Conservation (phyloP, 2,888 invertebrate genomes). For the Panzeria rudis region DNA sequence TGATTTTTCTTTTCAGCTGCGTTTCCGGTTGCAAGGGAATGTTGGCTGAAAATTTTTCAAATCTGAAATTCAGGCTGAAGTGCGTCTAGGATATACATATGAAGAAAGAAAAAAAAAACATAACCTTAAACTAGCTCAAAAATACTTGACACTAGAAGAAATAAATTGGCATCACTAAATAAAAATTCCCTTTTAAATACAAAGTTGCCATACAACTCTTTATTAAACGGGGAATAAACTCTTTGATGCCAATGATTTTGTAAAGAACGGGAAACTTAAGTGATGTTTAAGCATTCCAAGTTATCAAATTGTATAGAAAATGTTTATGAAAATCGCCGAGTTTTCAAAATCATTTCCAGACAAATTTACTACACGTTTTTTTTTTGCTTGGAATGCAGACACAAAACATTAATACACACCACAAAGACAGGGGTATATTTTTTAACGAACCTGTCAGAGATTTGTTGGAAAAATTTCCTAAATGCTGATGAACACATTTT, state of each 20-base stretch:
- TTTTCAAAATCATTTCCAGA: neutral
- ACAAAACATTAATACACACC: constrained; percentile 32
- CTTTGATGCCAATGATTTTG: constrained; percentile 21
- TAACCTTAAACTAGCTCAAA: constrained; percentile 47
- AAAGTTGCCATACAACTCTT: constrained; percentile 41
- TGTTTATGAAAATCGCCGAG: neutral
- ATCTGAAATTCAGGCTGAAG: no score
- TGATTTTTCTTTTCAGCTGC: no score
- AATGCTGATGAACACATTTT: constrained; percentile 78
- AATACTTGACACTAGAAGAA: constrained; percentile 4
- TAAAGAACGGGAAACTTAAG: neutral
- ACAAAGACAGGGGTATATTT: constrained; percentile 21
- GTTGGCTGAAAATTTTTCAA: no score
- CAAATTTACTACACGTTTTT: neutral
- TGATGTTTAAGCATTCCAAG: neutral
- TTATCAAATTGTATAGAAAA: neutral
- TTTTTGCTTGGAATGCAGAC: neutral
- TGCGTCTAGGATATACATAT: neutral
- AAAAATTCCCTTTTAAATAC: constrained; percentile 9
- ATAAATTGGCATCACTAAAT: constrained; percentile 43
- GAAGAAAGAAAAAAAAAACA: constrained; percentile 2
- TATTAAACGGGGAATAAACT: constrained; percentile 6
- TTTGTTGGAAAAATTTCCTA: constrained; percentile 79
- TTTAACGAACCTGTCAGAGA: constrained; percentile 79
- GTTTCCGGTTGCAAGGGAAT: no score